Percentiles rank a stretch among this genome's conserved stretches.
Conservation (phyloP, 92 coral and sea anemone species). For the Ricordea florida region DNA sequence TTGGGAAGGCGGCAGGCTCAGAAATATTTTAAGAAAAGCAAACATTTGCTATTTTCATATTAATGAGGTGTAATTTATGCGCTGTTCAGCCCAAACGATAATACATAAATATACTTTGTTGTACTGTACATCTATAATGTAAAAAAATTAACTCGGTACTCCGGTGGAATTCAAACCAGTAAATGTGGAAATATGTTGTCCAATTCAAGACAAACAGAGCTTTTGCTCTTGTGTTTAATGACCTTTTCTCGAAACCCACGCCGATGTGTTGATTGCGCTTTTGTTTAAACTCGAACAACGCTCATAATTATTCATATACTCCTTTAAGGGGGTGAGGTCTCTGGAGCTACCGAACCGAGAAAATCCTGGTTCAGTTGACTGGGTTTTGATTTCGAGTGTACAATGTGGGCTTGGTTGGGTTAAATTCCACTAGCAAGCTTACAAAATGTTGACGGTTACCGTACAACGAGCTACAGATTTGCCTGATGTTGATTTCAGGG, state of each 20-base stretch:
- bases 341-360: constrained; percentile 9
- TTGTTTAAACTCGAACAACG: constrained; percentile 11
- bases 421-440: not conserved
- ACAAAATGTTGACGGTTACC: constrained; percentile 56
- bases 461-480: constrained; percentile 64
- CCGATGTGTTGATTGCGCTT: not conserved
- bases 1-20: too few relatives aligned
- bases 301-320: constrained; percentile 26
- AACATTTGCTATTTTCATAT: too few relatives aligned
- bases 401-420: not conserved
- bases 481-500: constrained; percentile 67
- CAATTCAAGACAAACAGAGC: too few relatives aligned
- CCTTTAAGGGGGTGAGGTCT: constrained; percentile 34
- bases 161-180: too few relatives aligned
- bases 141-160: too few relatives aligned
- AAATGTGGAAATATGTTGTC: too few relatives aligned
- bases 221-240: not conserved
- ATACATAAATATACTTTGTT: too few relatives aligned
- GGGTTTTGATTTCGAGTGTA: not conserved
- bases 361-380: not conserved
- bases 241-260: constrained; percentile 2
- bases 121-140: too few relatives aligned
- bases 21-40: too few relatives aligned
- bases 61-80: too few relatives aligned
- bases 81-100: too few relatives aligned